These are phyloP conservation scores for Coracopsis vasa DNA, from an alignment of 2,113 vertebrate species.

Conservation along the genomic window DNA sequence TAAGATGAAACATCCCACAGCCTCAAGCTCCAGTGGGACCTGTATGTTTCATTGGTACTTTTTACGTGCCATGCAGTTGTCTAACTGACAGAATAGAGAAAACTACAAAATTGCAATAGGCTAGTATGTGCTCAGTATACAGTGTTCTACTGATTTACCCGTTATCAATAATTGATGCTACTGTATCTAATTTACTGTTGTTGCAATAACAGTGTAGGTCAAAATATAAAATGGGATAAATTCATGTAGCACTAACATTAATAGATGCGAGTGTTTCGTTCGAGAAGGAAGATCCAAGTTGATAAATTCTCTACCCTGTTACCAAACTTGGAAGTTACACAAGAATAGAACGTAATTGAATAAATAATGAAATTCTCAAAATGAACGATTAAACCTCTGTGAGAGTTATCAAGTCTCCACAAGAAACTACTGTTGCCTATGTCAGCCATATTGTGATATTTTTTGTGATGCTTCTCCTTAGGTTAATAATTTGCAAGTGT, in stretches of 20 bases:
- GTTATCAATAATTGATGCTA: not conserved
- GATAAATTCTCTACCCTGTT: not conserved
- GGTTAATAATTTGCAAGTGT: not conserved
- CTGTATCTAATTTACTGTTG: not conserved
- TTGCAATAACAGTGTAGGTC: not conserved
- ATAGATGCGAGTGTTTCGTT: not conserved
- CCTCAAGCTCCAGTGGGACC: not conserved
- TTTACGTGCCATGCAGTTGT: not conserved
- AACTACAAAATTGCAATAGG: not conserved
- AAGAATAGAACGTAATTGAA: not conserved
- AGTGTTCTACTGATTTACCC: not conserved
- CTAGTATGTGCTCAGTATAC: not conserved
- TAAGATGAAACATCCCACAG: slow-evolving; percentile 13
- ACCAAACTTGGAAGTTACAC: not conserved
- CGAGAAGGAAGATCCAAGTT: not conserved
- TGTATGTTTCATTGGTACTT: not conserved
- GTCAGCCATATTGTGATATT: not conserved
- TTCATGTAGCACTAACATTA: not conserved
- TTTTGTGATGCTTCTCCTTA: not conserved
- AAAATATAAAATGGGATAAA: not conserved
- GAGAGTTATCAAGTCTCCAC: not conserved
- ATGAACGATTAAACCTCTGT: not conserved
- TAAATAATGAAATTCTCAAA: not conserved
- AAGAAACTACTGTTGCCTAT: not conserved
- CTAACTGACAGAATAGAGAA: not conserved